Percentiles rank a stretch among this genome's conserved stretches.
These are phyloP conservation scores for Leucophenga varia DNA, from an alignment of 1,140 invertebrate species.

Conservation along the genomic window DNA sequence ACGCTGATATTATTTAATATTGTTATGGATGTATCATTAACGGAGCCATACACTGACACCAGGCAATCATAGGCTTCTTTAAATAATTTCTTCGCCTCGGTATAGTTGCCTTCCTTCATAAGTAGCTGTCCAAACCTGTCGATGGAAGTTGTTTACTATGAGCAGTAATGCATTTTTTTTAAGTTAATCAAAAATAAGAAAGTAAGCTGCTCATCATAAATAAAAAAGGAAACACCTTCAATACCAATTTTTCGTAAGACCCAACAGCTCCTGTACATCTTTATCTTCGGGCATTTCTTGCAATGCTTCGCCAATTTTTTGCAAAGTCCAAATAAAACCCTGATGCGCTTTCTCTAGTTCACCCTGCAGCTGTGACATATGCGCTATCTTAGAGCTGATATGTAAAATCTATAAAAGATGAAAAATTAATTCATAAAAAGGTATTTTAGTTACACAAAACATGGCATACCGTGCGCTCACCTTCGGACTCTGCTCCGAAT, in stretches of 20 bases:
- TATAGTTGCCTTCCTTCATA: conserved; percentile 64
- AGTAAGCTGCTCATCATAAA: too few species aligned
- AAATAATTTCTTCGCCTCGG: conserved; percentile 69
- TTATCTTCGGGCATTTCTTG: conserved; percentile 34
- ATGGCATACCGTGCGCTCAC: too few species aligned
- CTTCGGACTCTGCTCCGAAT: conserved; percentile 71
- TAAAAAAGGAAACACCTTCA: conserved; percentile 30
- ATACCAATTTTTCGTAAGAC: conserved; percentile 72
- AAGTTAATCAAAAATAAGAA: too few species aligned
- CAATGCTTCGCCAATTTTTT: conserved; percentile 61
- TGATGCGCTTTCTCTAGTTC: conserved; percentile 66
- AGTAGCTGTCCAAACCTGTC: conserved; percentile 82
- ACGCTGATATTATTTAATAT: conserved; percentile 85
- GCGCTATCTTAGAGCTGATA: conserved; percentile 68
- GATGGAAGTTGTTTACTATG: too few species aligned
- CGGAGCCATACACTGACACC: conserved; percentile 65
- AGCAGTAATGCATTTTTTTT: too few species aligned
- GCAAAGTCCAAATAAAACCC: conserved; percentile 74
- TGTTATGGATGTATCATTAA: conserved; percentile 72
- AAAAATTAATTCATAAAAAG: neutral
- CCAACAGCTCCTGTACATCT: conserved; percentile 43
- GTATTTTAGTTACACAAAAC: conserved; percentile 32
- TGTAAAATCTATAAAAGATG: conserved; percentile 33
- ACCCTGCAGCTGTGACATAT: conserved; percentile 64
- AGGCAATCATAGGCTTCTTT: conserved; percentile 71